A percentile compares a stretch with the other conserved stretches of the same genome.
phyloP scores from a whole-genome alignment of 1,140 invertebrate species.

The Drosophila tristis region DNA sequence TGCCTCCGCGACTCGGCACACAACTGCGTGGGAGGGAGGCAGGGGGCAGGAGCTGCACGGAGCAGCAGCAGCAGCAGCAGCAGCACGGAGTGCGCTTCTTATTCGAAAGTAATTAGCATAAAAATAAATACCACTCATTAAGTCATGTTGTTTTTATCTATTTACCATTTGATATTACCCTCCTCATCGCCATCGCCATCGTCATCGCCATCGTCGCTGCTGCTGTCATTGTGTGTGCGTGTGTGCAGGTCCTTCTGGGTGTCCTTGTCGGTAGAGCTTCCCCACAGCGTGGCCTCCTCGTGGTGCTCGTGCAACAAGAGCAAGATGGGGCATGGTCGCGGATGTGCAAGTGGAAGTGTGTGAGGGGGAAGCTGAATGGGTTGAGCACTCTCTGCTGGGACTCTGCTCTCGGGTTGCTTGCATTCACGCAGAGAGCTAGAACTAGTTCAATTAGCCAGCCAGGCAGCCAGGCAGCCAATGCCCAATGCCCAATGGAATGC shows the following conservation, averaged over 20 bases:
- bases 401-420: conserved; percentile 19
- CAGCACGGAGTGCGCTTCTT: conserved; percentile 25
- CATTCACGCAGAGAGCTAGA: conserved; percentile 29
- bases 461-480: no score
- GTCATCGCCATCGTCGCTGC: background rate
- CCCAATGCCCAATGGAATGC: no score
- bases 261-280: conserved; percentile 21
- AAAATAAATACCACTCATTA: conserved; percentile 83
- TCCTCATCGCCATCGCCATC: background rate
- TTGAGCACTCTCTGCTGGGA: no score
- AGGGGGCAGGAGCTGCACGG: no score
- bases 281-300: no score
- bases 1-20: no score
- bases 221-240: conserved; percentile 11
- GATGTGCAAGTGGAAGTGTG: no score
- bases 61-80: no score
- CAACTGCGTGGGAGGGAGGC: no score
- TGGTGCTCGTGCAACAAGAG: no score
- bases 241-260: background rate
- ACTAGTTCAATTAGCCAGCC: conserved; percentile 35
- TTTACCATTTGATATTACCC: conserved; percentile 71
- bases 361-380: no score
- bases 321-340: no score
- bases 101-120: conserved; percentile 82
- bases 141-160: conserved; percentile 82